phyloP scores from a whole-genome alignment of 2,113 vertebrate species.

The Caretta caretta region DNA sequence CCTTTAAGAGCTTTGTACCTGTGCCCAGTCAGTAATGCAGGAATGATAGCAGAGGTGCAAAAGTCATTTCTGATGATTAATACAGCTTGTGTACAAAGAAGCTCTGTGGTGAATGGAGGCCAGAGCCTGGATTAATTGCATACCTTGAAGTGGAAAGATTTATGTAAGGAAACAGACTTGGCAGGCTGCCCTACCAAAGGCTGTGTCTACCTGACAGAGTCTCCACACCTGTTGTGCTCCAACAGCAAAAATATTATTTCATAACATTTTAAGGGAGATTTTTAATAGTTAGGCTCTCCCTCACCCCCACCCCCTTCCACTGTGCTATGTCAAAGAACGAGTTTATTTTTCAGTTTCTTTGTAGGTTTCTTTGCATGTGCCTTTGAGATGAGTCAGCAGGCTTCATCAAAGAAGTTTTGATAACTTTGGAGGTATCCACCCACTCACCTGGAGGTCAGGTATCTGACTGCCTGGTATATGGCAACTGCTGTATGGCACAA shows the following conservation, averaged over 20 bases:
- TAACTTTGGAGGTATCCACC: neutral
- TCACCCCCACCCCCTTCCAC: accelerated
- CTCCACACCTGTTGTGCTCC: conserved; percentile 69
- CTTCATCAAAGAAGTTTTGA: neutral
- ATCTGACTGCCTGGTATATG: neutral
- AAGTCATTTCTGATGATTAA: conserved; percentile 74
- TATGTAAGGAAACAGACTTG: conserved; percentile 77
- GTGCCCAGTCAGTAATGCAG: neutral
- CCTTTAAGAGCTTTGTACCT: neutral
- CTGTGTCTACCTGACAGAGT: conserved; percentile 63
- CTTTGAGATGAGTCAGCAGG: neutral
- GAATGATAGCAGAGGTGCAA: conserved; percentile 62
- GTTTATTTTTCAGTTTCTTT: neutral
- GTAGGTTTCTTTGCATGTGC: neutral
- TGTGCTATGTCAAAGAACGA: accelerated
- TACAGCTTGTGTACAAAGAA: conserved; percentile 68
- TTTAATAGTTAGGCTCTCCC: conserved; percentile 4
- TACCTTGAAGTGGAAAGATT: conserved; percentile 77
- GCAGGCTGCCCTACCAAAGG: conserved; percentile 40
- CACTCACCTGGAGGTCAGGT: neutral
- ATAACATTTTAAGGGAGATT: conserved; percentile 58
- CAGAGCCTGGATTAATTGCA: conserved; percentile 76
- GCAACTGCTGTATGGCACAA: neutral
- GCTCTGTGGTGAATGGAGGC: conserved; percentile 64
- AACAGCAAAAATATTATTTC: conserved; percentile 60